A percentile compares a stretch with the other conserved stretches of the same genome.
phyloP scores from a whole-genome alignment of 2,888 invertebrate species.

The Chymomyza amoena region DNA sequence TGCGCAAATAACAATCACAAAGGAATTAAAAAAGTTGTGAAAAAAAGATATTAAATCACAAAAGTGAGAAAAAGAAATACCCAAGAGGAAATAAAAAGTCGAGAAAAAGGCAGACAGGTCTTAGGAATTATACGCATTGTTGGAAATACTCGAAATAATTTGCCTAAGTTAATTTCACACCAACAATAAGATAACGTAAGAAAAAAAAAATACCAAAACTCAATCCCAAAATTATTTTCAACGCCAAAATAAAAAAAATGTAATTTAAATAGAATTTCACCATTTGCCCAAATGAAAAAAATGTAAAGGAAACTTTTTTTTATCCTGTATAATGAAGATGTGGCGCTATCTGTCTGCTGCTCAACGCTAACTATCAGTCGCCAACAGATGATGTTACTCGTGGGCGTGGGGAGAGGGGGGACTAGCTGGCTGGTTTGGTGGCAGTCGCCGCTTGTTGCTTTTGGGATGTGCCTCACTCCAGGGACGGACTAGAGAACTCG shows the following conservation, averaged over 20 bases:
- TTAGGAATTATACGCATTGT: constrained; percentile 47
- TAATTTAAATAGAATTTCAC: constrained; percentile 4
- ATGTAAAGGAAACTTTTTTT: background rate
- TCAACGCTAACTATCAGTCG: background rate
- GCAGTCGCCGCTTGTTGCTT: background rate
- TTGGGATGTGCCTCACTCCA: background rate
- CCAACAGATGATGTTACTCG: background rate
- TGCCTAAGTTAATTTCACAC: constrained; percentile 45
- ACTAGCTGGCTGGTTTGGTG: background rate
- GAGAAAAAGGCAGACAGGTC: constrained; percentile 2
- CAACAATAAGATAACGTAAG: background rate
- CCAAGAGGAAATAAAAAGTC: constrained; percentile 5
- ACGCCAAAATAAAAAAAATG: constrained; percentile 17
- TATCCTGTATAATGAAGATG: constrained; percentile 3
- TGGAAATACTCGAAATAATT: constrained; percentile 47
- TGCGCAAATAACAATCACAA: constrained; percentile 61
- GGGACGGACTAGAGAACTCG: background rate
- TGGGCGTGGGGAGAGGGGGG: background rate
- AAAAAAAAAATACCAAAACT: background rate
- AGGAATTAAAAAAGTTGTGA: constrained; percentile 56
- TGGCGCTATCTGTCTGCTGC: background rate
- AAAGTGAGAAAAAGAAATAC: constrained; percentile 21
- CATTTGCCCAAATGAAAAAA: constrained; percentile 1
- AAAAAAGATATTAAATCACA: constrained; percentile 48
- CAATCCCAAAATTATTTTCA: constrained; percentile 27